Percentiles rank a stretch among this genome's conserved stretches.
Evolutionary conservation across 2,113 vertebrate genomes (phyloP).

Genomic region (Rhabdomys dilectus): DNA sequence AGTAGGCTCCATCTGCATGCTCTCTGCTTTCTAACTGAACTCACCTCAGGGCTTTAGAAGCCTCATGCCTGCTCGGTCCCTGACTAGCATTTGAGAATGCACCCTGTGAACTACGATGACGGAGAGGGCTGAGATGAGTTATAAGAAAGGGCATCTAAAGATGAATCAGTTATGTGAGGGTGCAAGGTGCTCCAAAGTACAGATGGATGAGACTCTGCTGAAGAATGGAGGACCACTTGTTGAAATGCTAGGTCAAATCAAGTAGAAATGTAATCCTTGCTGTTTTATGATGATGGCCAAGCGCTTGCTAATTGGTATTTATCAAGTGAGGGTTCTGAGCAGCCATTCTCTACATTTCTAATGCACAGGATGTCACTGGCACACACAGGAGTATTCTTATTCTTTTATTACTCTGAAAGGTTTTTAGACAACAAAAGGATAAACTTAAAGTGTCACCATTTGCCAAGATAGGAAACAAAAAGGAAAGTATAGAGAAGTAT

Average conservation of each 20-base stretch:
- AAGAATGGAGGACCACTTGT: background rate
- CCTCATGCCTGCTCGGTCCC: background rate
- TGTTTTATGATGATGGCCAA: background rate
- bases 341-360: background rate
- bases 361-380: background rate
- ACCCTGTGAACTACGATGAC: background rate
- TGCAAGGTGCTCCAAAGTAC: background rate
- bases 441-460: background rate
- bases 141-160: slow-evolving; percentile 5
- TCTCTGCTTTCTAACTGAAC: background rate
- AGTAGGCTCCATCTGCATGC: fast-evolving
- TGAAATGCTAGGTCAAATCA: slow-evolving; percentile 60
- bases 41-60: background rate
- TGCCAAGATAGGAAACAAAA: background rate
- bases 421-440: background rate
- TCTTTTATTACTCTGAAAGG: background rate
- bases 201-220: background rate
- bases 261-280: background rate
- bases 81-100: background rate
- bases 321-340: background rate
- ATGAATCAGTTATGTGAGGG: background rate
- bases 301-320: slow-evolving; percentile 45
- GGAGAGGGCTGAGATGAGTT: background rate
- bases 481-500: background rate
- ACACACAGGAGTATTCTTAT: background rate